Conservation (phyloP, 2,113 vertebrate species). For the Hemibagrus wyckioides region DNA sequence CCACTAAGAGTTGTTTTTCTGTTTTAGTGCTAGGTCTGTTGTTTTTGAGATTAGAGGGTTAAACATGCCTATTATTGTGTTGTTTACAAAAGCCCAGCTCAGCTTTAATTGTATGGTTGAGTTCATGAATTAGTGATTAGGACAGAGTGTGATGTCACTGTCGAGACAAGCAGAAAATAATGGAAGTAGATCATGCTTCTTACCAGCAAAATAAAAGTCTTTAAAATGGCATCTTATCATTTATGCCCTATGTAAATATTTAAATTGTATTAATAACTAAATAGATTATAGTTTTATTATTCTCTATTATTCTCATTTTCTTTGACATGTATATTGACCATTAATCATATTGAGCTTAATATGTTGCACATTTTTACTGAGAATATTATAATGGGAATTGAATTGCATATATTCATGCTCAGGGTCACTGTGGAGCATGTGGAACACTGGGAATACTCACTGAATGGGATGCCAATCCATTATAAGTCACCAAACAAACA, state of each 20-base stretch:
- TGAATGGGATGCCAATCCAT: not conserved
- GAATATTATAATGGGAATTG: not conserved
- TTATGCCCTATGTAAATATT: not conserved
- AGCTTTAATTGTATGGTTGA: not conserved
- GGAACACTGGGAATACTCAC: not conserved
- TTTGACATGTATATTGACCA: not conserved
- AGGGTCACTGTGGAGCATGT: not conserved
- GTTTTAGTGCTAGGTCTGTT: not conserved
- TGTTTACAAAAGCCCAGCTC: constrained; percentile 7
- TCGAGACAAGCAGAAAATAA: not conserved
- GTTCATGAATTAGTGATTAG: constrained; percentile 1
- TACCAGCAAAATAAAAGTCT: not conserved
- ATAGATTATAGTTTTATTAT: not conserved
- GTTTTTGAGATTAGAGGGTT: not conserved
- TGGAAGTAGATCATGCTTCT: not conserved
- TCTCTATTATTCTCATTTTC: too few species aligned
- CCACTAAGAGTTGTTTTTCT: not conserved
- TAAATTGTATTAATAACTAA: not conserved
- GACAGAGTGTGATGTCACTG: not conserved
- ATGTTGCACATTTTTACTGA: not conserved
- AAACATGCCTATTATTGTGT: not conserved
- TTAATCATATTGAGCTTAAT: not conserved
- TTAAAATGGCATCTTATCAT: not conserved
- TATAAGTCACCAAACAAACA: not conserved
- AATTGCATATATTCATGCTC: not conserved